phyloP scores from a whole-genome alignment of 2,113 vertebrate genomes.

The Archilochus colubris region DNA sequence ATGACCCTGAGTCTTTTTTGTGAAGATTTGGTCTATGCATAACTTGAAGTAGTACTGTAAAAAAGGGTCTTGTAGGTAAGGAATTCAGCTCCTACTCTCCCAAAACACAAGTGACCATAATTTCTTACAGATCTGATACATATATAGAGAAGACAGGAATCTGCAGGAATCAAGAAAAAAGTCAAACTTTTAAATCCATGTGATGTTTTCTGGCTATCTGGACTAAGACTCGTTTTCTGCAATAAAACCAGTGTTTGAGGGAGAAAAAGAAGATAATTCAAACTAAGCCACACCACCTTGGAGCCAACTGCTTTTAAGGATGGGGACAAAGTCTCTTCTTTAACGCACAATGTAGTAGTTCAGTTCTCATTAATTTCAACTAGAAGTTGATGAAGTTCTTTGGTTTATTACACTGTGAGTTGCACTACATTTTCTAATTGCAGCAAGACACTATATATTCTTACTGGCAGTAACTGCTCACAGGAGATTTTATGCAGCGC shows the following conservation, averaged over 20 bases:
- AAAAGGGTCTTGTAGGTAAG: neutral
- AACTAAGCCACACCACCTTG: neutral
- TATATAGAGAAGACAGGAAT: neutral
- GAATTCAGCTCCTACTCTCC: neutral
- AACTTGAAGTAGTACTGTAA: neutral
- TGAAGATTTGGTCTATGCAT: neutral
- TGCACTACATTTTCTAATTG: conserved; percentile 62
- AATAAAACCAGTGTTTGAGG: neutral
- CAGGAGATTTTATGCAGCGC: conserved; percentile 39
- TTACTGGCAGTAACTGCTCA: conserved; percentile 46
- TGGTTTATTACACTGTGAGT: conserved; percentile 64
- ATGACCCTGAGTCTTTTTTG: neutral
- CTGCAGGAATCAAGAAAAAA: neutral
- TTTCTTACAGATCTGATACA: neutral
- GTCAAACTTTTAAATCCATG: neutral
- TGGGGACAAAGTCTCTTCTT: conserved; percentile 13
- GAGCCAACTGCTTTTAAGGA: conserved; percentile 4
- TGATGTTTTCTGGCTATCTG: neutral
- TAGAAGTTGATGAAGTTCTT: conserved; percentile 75
- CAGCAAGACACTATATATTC: conserved; percentile 65
- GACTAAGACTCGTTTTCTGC: neutral
- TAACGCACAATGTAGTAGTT: conserved; percentile 41
- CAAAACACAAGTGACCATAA: neutral
- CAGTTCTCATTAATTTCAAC: conserved; percentile 63
- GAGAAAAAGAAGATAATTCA: neutral